Evolutionary conservation across 2,888 invertebrate species (phyloP).

Genomic region (Linnaemya vulpina): DNA sequence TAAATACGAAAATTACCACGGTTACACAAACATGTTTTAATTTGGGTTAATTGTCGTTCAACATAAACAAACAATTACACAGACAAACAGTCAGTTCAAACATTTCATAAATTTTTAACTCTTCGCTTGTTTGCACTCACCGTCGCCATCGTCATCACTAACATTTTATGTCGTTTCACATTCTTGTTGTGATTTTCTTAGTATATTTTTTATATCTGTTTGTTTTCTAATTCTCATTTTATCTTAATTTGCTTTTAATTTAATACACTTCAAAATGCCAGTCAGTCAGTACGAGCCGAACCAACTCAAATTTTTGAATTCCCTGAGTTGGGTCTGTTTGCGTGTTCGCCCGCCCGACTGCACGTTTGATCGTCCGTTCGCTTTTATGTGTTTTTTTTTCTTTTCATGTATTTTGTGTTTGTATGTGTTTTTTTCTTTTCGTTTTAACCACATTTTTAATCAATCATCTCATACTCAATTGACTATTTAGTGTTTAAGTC

Average conservation of each 20-base stretch:
- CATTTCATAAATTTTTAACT: constrained; percentile 15
- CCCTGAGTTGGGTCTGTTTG: neutral
- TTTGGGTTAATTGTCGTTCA: constrained; percentile 63
- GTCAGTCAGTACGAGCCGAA: constrained; percentile 43
- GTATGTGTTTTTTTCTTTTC: constrained; percentile 10
- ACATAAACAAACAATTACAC: constrained; percentile 40
- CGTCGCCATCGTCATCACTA: neutral
- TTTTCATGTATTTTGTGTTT: neutral
- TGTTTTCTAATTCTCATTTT: constrained; percentile 56
- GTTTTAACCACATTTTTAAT: constrained; percentile 62
- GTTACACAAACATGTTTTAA: constrained; percentile 56
- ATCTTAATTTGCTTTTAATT: constrained; percentile 70
- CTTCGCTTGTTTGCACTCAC: constrained; percentile 8
- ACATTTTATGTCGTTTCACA: constrained; percentile 4
- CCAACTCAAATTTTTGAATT: constrained; percentile 33
- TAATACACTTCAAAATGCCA: constrained; percentile 59
- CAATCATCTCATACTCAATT: constrained; percentile 70
- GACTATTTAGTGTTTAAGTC: constrained; percentile 52
- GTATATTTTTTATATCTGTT: constrained; percentile 21
- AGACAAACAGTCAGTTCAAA: constrained; percentile 1
- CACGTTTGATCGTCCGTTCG: neutral
- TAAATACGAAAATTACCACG: constrained; percentile 13
- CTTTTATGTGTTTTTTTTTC: neutral
- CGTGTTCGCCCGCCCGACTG: neutral
- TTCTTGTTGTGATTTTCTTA: constrained; percentile 24